Conservation (phyloP, 2,888 invertebrate genomes). For the Resseliella maxima region DNA sequence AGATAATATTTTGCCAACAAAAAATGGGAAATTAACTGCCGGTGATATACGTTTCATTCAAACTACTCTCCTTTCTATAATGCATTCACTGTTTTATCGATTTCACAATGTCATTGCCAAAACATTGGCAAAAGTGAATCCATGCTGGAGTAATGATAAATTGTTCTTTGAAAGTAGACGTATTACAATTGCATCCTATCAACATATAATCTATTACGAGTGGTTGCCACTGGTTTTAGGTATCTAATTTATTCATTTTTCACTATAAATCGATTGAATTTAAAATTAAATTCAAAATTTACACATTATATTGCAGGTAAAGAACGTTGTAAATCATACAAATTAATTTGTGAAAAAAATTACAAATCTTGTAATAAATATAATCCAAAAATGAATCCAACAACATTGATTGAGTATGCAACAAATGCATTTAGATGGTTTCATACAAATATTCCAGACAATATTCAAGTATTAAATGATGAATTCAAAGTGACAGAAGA, state of each 20-base stretch:
- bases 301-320: background rate
- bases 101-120: background rate
- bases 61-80: background rate
- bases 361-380: background rate
- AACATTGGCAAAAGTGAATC: background rate
- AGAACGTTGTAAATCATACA: background rate
- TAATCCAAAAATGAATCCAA: background rate
- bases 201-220: slow-evolving; percentile 8
- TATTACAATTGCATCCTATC: background rate
- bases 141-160: background rate
- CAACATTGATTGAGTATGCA: background rate
- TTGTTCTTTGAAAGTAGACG: background rate
- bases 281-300: background rate
- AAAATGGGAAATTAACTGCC: background rate
- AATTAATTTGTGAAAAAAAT: background rate
- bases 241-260: background rate
- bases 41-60: background rate
- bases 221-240: slow-evolving; percentile 34
- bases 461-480: background rate
- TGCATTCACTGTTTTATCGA: background rate
- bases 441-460: background rate
- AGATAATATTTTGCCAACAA: background rate
- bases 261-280: no score
- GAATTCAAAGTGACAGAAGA: background rate
- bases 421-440: background rate